These are phyloP conservation scores for Agriopis leucophaearia DNA, from an alignment of 2,888 invertebrate species.

Conservation along the genomic window DNA sequence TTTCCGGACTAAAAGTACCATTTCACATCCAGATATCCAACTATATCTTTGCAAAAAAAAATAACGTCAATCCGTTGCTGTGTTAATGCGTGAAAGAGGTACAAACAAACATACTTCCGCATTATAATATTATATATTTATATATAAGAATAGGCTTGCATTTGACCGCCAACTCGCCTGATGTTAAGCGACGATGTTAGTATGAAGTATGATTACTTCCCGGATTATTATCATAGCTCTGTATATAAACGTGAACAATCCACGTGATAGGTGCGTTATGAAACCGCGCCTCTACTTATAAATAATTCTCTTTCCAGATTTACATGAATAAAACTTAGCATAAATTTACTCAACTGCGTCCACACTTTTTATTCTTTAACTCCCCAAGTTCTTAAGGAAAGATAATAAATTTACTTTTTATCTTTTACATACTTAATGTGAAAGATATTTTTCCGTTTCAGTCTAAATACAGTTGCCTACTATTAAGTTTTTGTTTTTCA, in stretches of 20 bases:
- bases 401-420: conserved; percentile 50
- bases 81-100: no score
- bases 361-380: conserved; percentile 46
- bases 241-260: not conserved
- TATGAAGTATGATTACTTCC: no score
- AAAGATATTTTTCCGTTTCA: conserved; percentile 22
- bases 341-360: conserved; percentile 46
- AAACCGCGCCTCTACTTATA: conserved; percentile 17
- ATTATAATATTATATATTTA: no score
- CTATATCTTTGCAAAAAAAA: no score
- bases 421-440: conserved; percentile 46
- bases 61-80: no score
- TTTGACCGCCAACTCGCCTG: no score
- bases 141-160: no score
- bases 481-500: conserved; percentile 5
- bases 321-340: conserved; percentile 52
- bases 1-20: no score
- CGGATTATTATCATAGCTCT: no score
- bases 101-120: no score
- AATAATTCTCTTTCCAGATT: conserved; percentile 43
- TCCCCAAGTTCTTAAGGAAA: conserved; percentile 46
- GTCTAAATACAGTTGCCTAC: conserved; percentile 18
- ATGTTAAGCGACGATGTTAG: no score
- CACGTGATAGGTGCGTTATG: conserved; percentile 14
- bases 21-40: no score